Percentiles rank a stretch among this genome's conserved stretches.
phyloP scores from a whole-genome alignment of 1,140 invertebrate species.

The Drosophila paulistorum region DNA sequence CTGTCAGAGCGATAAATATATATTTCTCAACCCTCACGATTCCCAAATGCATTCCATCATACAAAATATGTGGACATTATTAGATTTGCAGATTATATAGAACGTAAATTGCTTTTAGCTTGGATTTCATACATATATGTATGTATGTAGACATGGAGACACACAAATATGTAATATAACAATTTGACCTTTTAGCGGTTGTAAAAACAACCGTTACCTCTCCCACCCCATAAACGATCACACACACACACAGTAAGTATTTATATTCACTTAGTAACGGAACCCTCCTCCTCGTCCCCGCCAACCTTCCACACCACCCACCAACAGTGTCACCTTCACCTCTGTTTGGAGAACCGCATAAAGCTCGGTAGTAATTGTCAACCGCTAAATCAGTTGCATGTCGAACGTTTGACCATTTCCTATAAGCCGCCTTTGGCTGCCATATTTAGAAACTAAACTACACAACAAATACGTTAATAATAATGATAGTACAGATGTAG shows the following conservation, averaged over 20 bases:
- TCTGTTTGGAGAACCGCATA: neutral
- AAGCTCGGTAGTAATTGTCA: conserved; percentile 30
- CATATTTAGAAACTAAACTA: conserved; percentile 33
- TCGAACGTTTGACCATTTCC: conserved; percentile 44
- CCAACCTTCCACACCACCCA: too few species aligned
- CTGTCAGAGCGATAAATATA: neutral
- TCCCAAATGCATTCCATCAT: conserved; percentile 8
- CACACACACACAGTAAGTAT: conserved; percentile 2
- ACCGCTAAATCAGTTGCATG: conserved; percentile 36
- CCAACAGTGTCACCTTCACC: too few species aligned
- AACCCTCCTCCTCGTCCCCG: too few species aligned
- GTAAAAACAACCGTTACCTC: conserved; percentile 42
- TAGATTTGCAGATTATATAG: conserved; percentile 12
- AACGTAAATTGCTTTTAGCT: conserved; percentile 25
- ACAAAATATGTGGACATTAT: conserved; percentile 12
- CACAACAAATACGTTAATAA: neutral
- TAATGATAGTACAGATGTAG: too few species aligned
- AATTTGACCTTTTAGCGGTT: conserved; percentile 56
- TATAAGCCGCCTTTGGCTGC: conserved; percentile 28
- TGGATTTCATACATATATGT: conserved; percentile 2
- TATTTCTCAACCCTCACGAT: conserved; percentile 5
- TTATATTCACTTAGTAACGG: conserved; percentile 44
- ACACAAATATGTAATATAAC: conserved; percentile 15
- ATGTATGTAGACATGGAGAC: neutral
- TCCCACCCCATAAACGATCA: neutral